A percentile compares a stretch with the other conserved stretches of the same genome.
Conservation (phyloP, 2,888 invertebrate species). For the Lasioglossum figueresi region DNA sequence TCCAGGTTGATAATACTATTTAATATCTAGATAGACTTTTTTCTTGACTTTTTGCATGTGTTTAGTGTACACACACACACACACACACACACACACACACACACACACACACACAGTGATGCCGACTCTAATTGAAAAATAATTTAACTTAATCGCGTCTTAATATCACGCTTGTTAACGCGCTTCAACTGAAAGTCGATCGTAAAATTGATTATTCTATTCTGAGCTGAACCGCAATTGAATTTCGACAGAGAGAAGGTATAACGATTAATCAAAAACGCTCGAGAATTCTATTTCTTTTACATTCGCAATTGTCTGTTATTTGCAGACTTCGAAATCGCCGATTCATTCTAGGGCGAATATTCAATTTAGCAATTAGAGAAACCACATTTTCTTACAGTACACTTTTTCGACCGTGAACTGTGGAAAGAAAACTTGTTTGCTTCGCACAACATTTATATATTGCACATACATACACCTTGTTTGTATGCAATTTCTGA, state of each 20-base stretch:
- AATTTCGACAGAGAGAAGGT: slow-evolving; percentile 32
- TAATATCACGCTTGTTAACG: slow-evolving; percentile 30
- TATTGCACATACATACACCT: no score
- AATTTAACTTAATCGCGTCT: slow-evolving; percentile 37
- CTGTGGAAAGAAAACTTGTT: neutral
- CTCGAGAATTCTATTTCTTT: slow-evolving; percentile 25
- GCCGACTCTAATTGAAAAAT: neutral
- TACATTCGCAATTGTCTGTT: slow-evolving; percentile 18
- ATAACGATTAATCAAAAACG: slow-evolving; percentile 38
- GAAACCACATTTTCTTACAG: neutral
- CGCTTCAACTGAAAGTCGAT: slow-evolving; percentile 30
- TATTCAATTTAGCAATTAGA: neutral
- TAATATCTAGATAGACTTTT: neutral
- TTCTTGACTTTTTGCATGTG: neutral
- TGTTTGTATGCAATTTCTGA: no score
- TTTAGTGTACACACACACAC: neutral
- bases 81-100: neutral
- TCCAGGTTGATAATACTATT: neutral
- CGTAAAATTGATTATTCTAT: slow-evolving; percentile 38
- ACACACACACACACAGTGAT: neutral
- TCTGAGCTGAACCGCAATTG: slow-evolving; percentile 34
- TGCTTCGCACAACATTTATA: neutral
- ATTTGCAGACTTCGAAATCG: slow-evolving; percentile 9
- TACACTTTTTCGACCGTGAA: neutral
- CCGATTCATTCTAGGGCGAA: neutral